These are phyloP conservation scores for Paracanthobrama guichenoti DNA, from an alignment of 2,113 vertebrate genomes.

Conservation along the genomic window DNA sequence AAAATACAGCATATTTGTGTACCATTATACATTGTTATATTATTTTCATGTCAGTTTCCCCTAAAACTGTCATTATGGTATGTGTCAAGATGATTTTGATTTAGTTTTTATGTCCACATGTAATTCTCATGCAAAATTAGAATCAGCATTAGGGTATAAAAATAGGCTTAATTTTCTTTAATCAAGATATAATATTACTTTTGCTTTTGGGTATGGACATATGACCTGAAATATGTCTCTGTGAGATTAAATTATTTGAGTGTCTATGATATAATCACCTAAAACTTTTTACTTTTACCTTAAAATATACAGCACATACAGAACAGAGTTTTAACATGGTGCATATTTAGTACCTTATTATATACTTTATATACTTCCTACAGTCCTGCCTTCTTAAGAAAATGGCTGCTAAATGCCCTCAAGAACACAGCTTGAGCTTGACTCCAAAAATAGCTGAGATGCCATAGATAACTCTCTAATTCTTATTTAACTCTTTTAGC, in stretches of 20 bases:
- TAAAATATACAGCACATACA: background rate
- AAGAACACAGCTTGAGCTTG: background rate
- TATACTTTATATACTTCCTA: background rate
- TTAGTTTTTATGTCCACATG: no score
- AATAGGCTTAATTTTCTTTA: background rate
- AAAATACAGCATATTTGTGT: background rate
- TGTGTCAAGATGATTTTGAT: background rate
- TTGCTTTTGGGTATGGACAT: background rate
- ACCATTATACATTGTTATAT: background rate
- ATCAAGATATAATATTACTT: background rate
- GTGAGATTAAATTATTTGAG: background rate
- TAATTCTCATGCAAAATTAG: no score
- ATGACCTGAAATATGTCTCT: background rate
- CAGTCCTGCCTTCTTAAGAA: conserved; percentile 6
- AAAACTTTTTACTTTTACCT: background rate
- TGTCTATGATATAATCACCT: background rate
- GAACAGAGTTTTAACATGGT: background rate
- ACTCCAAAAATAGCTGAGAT: background rate
- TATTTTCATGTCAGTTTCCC: background rate
- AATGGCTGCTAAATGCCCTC: conserved; percentile 7
- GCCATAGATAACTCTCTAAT: conserved; percentile 2
- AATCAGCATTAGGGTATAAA: background rate
- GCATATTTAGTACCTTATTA: background rate
- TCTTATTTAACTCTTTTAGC: conserved; percentile 20
- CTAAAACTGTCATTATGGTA: background rate